Percentiles rank a stretch among this genome's conserved stretches.
Evolutionary conservation across 2,113 vertebrate species (phyloP).

Genomic region (Leptobrachium ailaonicum): DNA sequence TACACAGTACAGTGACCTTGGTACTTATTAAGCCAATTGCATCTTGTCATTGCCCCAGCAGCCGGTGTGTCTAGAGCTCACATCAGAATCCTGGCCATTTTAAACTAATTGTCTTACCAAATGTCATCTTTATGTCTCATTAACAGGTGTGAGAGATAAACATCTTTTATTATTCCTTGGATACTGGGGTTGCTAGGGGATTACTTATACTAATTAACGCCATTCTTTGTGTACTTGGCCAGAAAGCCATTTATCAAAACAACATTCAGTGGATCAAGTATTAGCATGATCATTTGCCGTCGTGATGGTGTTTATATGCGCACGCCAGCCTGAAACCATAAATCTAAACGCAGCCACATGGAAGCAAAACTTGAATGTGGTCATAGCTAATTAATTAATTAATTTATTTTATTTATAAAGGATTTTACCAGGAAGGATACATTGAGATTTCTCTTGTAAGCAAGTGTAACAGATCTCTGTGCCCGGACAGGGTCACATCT

Average conservation of each 20-base stretch:
- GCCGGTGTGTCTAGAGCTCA: background rate
- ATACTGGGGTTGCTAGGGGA: conserved; percentile 35
- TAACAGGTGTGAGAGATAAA: conserved; percentile 38
- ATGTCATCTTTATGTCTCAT: conserved; percentile 20
- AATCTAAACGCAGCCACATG: background rate
- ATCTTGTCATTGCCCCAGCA: background rate
- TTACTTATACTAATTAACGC: conserved; percentile 39
- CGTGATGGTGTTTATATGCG: conserved; percentile 2
- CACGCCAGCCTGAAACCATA: background rate
- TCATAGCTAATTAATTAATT: conserved; percentile 18
- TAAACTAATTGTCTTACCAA: conserved; percentile 14
- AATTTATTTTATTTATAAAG: background rate
- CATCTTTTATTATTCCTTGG: conserved; percentile 14
- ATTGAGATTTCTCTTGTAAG: no score
- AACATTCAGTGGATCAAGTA: conserved; percentile 21
- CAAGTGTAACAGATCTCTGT: no score
- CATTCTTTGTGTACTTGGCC: conserved; percentile 26
- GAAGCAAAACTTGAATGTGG: background rate
- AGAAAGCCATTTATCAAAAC: conserved; percentile 33
- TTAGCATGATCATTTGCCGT: conserved; percentile 1
- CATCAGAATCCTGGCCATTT: background rate
- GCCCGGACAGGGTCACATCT: no score
- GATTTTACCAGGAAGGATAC: no score
- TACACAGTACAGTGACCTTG: background rate
- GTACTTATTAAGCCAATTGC: background rate